Evolutionary conservation across 2,113 vertebrate genomes (phyloP).

Genomic region (Cheirogaleus medius): DNA sequence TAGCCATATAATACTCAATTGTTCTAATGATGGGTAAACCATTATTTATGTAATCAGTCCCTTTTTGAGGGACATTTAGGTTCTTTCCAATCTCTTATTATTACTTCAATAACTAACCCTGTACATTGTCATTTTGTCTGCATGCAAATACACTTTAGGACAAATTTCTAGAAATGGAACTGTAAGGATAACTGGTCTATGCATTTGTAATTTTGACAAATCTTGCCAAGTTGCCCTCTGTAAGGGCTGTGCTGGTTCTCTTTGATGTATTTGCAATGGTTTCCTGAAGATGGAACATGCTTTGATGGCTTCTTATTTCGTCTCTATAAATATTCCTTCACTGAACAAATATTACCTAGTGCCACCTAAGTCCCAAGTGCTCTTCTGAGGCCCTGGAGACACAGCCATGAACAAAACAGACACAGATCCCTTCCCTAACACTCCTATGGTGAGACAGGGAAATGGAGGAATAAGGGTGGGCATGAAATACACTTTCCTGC

Average conservation of each 20-base stretch:
- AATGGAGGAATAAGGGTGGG: background rate
- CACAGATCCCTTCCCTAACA: background rate
- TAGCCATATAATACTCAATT: background rate
- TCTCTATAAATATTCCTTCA: background rate
- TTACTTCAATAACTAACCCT: background rate
- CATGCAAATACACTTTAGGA: background rate
- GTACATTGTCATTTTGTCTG: background rate
- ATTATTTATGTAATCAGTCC: background rate
- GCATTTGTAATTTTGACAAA: background rate
- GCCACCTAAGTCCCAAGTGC: background rate
- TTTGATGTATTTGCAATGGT: background rate
- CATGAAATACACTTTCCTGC: background rate
- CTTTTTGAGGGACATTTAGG: background rate
- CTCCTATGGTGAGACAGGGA: background rate
- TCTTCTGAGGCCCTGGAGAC: background rate
- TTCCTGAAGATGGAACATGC: background rate
- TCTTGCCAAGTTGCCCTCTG: background rate
- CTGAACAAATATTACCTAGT: background rate
- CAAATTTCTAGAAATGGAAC: background rate
- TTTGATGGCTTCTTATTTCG: constrained; percentile 19
- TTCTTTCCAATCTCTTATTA: background rate
- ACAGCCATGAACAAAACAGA: background rate
- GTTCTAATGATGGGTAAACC: background rate
- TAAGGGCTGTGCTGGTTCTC: background rate
- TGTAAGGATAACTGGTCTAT: background rate